Conservation (phyloP, 2,113 vertebrate species). For the Megalops atlanticus region DNA sequence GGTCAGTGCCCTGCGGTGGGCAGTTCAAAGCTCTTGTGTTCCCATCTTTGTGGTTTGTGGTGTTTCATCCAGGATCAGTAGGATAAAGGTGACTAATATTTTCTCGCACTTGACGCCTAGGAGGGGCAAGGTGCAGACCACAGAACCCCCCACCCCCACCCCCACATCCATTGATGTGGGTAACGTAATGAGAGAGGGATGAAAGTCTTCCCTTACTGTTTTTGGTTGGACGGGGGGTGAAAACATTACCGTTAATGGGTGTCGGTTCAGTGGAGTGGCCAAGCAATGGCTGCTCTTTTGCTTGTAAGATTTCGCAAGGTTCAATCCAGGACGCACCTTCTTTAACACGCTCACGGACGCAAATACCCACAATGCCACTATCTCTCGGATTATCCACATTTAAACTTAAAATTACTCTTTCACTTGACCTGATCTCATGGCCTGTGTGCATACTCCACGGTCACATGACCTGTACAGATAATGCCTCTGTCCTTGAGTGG, state of each 20-base stretch:
- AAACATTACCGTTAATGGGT: background rate
- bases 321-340: background rate
- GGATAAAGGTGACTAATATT: slow-evolving; percentile 22
- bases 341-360: background rate
- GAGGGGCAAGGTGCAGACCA: slow-evolving; percentile 14
- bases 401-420: no score
- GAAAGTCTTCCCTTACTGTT: background rate
- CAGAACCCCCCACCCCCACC: background rate
- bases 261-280: background rate
- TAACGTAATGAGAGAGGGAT: background rate
- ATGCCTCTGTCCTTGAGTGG: no score
- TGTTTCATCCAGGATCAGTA: background rate
- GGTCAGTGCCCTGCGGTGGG: background rate
- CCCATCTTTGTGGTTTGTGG: background rate
- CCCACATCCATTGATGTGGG: slow-evolving; percentile 34
- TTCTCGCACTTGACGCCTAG: slow-evolving; percentile 38
- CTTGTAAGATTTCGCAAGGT: background rate
- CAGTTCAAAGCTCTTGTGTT: background rate
- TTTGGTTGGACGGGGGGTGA: background rate
- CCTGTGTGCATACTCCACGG: no score
- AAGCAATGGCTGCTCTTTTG: background rate
- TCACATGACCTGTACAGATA: no score
- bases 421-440: no score
- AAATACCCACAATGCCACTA: background rate
- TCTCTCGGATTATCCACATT: no score